Evolutionary conservation across 2,888 invertebrate genomes (phyloP).

Genomic region (Nephrocerus scutellatus): DNA sequence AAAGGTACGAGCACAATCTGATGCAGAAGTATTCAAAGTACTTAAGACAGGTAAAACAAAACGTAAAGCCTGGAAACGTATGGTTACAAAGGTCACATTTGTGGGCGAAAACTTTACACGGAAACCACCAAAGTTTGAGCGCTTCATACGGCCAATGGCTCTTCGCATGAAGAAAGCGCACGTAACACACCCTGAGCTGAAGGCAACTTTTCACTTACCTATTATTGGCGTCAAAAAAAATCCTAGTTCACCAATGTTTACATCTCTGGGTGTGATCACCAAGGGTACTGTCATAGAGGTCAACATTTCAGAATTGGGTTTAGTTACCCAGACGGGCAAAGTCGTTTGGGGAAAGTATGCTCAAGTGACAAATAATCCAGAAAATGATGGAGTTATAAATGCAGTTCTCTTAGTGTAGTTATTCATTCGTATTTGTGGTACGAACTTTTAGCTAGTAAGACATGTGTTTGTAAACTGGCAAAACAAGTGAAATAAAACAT

Average conservation of each 20-base stretch:
- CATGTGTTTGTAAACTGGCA: too few species aligned
- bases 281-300: constrained; percentile 98
- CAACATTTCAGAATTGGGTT: constrained; percentile 95
- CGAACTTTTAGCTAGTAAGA: too few species aligned
- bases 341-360: constrained; percentile 99
- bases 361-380: constrained; percentile 98
- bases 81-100: constrained; percentile 98
- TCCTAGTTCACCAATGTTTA: constrained; percentile 95
- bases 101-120: constrained; percentile 98
- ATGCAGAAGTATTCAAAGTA: constrained; percentile 94
- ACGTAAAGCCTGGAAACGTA: constrained; percentile 96
- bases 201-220: constrained; percentile 94
- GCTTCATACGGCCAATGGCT: constrained; percentile 97
- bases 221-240: constrained; percentile 99
- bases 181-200: constrained; percentile 98
- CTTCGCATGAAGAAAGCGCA: constrained; percentile 94
- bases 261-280: constrained; percentile 94
- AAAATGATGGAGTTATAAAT: constrained; percentile 99
- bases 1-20: constrained; percentile 93
- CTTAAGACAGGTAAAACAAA: constrained; percentile 85
- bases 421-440: too few species aligned
- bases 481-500: too few species aligned
- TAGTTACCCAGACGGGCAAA: constrained; percentile 98
- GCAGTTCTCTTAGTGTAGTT: constrained; percentile 93
- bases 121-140: constrained; percentile 98